Conservation (phyloP, 2,113 vertebrate species). For the Stictonetta naevosa region DNA sequence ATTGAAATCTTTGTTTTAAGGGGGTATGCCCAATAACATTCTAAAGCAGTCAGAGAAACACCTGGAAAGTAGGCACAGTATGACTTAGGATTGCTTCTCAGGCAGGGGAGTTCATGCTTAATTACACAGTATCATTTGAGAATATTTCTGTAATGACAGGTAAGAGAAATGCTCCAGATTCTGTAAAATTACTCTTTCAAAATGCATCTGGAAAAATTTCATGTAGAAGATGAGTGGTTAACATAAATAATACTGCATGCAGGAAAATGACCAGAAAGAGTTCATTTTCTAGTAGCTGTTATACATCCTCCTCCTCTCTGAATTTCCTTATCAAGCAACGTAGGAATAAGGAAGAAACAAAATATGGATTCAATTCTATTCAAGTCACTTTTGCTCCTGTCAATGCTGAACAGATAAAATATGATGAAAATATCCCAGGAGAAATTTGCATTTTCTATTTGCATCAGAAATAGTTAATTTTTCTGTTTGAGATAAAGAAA, state of each 20-base stretch:
- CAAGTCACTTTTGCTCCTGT: background rate
- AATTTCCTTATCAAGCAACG: background rate
- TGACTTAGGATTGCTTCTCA: constrained; percentile 40
- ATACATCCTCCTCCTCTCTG: background rate
- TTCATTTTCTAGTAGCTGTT: background rate
- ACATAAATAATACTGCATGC: background rate
- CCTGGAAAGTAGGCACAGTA: constrained; percentile 3
- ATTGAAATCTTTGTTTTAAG: background rate
- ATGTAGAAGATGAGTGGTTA: background rate
- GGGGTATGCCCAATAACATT: background rate
- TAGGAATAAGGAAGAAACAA: background rate
- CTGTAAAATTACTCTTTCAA: background rate
- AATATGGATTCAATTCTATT: background rate
- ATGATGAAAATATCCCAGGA: background rate
- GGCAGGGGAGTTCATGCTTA: background rate
- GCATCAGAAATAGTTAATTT: background rate
- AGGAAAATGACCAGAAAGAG: background rate
- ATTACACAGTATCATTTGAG: constrained; percentile 26
- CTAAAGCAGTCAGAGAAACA: constrained; percentile 5
- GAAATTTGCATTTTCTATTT: background rate
- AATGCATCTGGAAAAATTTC: background rate
- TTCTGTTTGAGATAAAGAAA: background rate
- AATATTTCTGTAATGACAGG: constrained; percentile 5
- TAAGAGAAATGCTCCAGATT: background rate
- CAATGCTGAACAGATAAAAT: background rate